Base-by-base conservation (phyloP, 92 coral and sea anemone species). In the Chrysogorgia sp. region DNA sequence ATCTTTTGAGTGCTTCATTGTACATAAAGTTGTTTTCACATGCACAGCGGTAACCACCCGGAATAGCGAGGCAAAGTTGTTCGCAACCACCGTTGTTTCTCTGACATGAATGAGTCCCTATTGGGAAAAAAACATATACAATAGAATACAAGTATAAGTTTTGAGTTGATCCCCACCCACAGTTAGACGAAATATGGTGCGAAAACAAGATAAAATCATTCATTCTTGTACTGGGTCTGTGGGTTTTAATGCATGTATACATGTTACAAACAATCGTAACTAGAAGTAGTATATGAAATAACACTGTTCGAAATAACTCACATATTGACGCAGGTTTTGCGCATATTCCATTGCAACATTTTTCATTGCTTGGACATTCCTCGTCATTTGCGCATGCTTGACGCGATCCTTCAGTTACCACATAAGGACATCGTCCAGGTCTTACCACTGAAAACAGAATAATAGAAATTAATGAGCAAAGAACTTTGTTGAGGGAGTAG, bases 1-100 rank as follows among this genome's bases (percentile, higher is more conserved):
- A 72, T 26, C 21, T 19, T 0, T 53, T 23, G 20, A 1, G 10
- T 23, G 49, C 55, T 41, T 53, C 63, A 23, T 72, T 10, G 35
- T 72, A 72, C 10, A 23, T 13, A 19, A 72, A 80, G 0, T 91
- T 89, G 53, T 79, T 77, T 12, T 89, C 80, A 70, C 97, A 92
- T 33, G 86, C 90, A 76, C 97, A 92, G 31, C 74, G 71, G 56
- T 57, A 71, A 20, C 86, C 76, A 56, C 48, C 68, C 0, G 94
- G 90, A 3, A 67, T 77, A 53, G 86, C 47, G 26, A 91, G 58
- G 64, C 98, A 93, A 8, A 91, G 85, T 29, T 91, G 93, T 15
- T 88, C 86, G 85, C 98, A 93, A 2, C 92, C 93, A 19, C 97
- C 97, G 21, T 91, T 91, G 47, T 64, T 63, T 30, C 55, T 60